Percentiles rank a stretch among this genome's conserved stretches.
phyloP scores from a whole-genome alignment of 2,113 vertebrate species.

The Strigops habroptila region DNA sequence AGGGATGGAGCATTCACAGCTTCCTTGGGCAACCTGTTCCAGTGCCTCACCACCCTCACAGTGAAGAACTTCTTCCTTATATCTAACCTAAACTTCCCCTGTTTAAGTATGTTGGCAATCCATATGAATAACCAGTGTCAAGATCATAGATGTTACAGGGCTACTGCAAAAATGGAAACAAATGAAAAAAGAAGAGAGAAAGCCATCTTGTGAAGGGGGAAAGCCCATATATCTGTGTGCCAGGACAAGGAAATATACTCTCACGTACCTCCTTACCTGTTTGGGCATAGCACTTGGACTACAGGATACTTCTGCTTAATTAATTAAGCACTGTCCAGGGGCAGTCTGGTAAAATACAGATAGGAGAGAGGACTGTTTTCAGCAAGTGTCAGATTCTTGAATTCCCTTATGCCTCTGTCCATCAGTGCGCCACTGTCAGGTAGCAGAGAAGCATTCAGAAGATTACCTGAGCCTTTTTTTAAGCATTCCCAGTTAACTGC shows the following conservation, averaged over 20 bases:
- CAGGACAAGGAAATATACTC: neutral
- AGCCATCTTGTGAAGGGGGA: fast-evolving
- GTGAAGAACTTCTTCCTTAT: neutral
- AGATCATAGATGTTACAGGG: neutral
- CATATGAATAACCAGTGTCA: neutral
- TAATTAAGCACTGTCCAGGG: neutral
- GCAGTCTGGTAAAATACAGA: neutral
- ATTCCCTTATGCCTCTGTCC: neutral
- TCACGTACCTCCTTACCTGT: neutral
- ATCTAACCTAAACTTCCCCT: neutral
- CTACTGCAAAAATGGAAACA: neutral
- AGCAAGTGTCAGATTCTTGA: neutral
- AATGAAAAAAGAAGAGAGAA: neutral
- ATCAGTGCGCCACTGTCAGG: neutral
- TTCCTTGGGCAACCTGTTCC: neutral
- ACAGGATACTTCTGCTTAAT: neutral
- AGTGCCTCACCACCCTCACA: neutral
- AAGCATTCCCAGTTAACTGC: neutral
- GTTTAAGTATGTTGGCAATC: neutral
- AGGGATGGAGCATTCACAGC: neutral
- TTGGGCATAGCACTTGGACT: neutral
- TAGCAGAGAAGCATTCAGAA: neutral
- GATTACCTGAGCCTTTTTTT: neutral
- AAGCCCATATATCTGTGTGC: neutral
- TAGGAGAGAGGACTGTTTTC: neutral